phyloP scores from a whole-genome alignment of 2,113 vertebrate genomes.

The Myrmophylax atrothorax region DNA sequence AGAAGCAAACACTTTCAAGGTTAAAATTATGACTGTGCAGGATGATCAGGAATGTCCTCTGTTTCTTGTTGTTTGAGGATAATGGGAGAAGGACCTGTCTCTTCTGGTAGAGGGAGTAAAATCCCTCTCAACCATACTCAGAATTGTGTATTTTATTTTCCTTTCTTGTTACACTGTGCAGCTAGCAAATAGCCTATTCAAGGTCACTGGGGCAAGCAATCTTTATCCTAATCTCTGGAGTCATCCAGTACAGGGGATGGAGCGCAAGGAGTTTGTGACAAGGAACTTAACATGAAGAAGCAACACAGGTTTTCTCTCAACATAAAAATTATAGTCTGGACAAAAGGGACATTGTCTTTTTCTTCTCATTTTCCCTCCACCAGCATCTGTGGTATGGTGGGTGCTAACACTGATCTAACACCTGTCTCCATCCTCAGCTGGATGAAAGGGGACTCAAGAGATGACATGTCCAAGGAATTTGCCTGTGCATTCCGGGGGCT shows the following conservation, averaged over 20 bases:
- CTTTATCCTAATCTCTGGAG: background rate
- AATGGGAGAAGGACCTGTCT: background rate
- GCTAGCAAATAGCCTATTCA: background rate
- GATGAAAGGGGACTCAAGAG: conserved; percentile 55
- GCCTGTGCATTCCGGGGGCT: background rate
- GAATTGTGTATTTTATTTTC: background rate
- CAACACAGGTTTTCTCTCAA: background rate
- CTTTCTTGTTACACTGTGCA: background rate
- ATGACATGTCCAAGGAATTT: conserved; percentile 7
- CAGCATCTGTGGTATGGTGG: background rate
- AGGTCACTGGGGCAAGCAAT: background rate
- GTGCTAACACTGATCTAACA: background rate
- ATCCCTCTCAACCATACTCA: background rate
- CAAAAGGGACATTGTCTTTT: background rate
- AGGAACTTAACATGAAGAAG: background rate
- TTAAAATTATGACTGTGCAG: background rate
- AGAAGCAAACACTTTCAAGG: background rate
- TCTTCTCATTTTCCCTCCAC: background rate
- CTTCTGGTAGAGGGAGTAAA: background rate
- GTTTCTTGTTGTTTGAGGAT: background rate
- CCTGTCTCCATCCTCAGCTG: background rate
- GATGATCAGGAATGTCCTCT: background rate
- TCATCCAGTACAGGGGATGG: background rate
- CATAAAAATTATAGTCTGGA: background rate
- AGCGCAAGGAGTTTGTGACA: background rate